phyloP scores from a whole-genome alignment of 2,113 vertebrate genomes.

The Callorhinus ursinus region DNA sequence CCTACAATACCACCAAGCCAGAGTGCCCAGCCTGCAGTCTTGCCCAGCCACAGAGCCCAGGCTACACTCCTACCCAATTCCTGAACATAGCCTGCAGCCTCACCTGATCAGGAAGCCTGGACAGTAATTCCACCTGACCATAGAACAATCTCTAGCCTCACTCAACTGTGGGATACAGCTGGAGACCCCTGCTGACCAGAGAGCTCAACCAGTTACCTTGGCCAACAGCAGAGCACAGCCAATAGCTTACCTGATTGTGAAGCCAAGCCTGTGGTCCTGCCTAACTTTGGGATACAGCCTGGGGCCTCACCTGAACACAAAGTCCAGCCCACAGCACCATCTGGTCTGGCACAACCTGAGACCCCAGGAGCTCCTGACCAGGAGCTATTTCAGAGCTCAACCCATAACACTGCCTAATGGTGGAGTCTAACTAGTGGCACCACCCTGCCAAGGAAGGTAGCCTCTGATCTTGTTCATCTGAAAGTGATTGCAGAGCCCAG shows the following conservation, averaged over 20 bases:
- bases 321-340: not conserved
- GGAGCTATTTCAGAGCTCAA: not conserved
- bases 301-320: not conserved
- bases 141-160: not conserved
- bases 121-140: not conserved
- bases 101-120: not conserved
- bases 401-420: not conserved
- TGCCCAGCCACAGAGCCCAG: not conserved
- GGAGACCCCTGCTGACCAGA: not conserved
- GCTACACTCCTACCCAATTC: not conserved
- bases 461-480: not conserved
- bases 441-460: not conserved
- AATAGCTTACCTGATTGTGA: not conserved
- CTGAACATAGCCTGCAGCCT: not conserved
- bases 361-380: not conserved
- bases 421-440: not conserved
- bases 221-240: not conserved
- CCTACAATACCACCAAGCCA: not conserved
- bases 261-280: not conserved
- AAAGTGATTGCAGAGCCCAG: not conserved
- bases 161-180: not conserved
- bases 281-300: not conserved
- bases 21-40: not conserved
- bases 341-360: not conserved
- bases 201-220: not conserved